Conservation (phyloP, 1,140 invertebrate species). For the Pararge aegeria region DNA sequence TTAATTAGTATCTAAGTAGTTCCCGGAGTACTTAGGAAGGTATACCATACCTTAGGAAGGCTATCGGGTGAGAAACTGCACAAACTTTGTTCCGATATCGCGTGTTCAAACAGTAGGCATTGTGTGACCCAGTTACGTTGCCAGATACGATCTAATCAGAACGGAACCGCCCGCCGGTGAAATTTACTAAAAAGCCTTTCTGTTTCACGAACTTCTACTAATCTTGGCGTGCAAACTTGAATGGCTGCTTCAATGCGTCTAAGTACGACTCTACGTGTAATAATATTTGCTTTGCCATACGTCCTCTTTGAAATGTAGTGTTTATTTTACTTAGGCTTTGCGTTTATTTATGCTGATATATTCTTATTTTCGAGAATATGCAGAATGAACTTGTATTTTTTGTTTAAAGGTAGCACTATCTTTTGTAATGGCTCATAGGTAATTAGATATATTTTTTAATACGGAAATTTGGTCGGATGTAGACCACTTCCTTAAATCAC, state of each 20-base stretch:
- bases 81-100: slow-evolving; percentile 21
- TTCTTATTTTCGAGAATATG: too few species aligned
- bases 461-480: too few species aligned
- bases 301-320: background rate
- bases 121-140: slow-evolving; percentile 30
- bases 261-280: background rate
- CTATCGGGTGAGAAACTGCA: slow-evolving; percentile 10
- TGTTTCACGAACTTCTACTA: slow-evolving; percentile 19
- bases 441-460: too few species aligned
- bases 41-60: too few species aligned
- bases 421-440: too few species aligned
- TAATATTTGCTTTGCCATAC: slow-evolving; percentile 36
- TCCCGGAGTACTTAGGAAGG: too few species aligned
- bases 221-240: slow-evolving; percentile 18
- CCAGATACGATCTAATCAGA: slow-evolving; percentile 29
- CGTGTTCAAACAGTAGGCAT: slow-evolving; percentile 32
- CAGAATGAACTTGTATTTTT: too few species aligned
- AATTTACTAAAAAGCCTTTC: slow-evolving; percentile 30
- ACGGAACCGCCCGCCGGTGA: slow-evolving; percentile 25
- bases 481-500: too few species aligned
- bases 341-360: too few species aligned
- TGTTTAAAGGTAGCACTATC: too few species aligned
- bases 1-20: too few species aligned
- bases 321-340: background rate
- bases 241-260: background rate